Base-by-base conservation (phyloP, 2,888 invertebrate genomes). In the Cerastis rubricosa region DNA sequence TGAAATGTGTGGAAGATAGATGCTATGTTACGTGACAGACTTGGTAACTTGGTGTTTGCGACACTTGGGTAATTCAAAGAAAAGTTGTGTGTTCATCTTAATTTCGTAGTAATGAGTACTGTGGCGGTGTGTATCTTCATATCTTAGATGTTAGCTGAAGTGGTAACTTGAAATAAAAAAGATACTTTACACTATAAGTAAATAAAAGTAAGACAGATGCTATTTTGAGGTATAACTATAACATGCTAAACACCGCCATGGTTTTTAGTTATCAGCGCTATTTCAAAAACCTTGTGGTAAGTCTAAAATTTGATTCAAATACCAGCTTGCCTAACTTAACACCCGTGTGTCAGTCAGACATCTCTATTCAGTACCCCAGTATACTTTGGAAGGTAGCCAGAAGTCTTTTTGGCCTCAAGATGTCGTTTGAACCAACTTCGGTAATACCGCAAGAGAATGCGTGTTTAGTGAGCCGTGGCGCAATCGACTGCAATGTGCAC, bases 331-430 rank as follows among this genome's bases (percentile, higher is more conserved):
- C 76, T 75, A 73, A 43, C 70, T 72, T 25, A 25, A 14, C n/a
- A 51, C 0, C 92, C 64, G 90, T 94, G 88, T 94, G 92, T 93
- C 88, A 80, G 87, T 71, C 65, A 75, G 85, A 90, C 88, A 88
- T 86, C 89, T 87, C 89, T 88, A 87, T 92, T 11, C 90, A 87
- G 92, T 92, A 93, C 93, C 92, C 94, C 85, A 86, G 89, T 89
- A 92, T 92, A 95, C 94, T 95, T 96, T 96, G 96, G 96, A 92
- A 87, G 87, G 69, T 86, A 87, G 94, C 96, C 96, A 96, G 94
- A 76, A 93, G 94, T 94, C 96, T 96, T 96, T 96, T 96, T 96
- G 96, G 96, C 96, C 92, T 95, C 93, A 96, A 96, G 96, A 96
- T 94, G 94, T 93, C 93, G 93, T 95, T 95, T 90, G 87, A 85